A percentile compares a stretch with the other conserved stretches of the same genome.
Evolutionary conservation across 2,113 vertebrate species (phyloP).

Genomic region (Pterocles gutturalis): DNA sequence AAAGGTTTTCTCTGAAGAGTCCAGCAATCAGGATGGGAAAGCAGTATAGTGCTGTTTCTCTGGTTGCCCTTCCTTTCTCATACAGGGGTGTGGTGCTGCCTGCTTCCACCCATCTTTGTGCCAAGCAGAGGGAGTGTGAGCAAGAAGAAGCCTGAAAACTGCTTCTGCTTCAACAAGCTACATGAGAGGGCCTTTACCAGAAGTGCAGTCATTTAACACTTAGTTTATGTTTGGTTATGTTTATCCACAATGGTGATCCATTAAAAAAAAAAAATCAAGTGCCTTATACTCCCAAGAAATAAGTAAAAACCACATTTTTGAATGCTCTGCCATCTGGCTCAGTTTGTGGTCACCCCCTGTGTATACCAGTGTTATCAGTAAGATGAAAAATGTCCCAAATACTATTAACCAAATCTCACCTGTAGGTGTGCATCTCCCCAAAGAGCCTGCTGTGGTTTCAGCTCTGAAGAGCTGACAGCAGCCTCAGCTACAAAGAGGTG

Average conservation of each 20-base stretch:
- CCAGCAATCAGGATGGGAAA: background rate
- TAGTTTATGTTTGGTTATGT: background rate
- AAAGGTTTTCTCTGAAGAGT: background rate
- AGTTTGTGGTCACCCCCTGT: background rate
- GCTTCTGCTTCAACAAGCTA: background rate
- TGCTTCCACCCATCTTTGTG: background rate
- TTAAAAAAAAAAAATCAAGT: background rate
- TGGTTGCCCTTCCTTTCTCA: background rate
- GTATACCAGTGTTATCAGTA: background rate
- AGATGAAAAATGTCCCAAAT: background rate
- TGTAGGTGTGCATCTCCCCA: background rate
- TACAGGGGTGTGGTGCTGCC: background rate
- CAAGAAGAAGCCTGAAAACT: background rate
- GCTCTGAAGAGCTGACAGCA: background rate
- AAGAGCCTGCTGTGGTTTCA: background rate
- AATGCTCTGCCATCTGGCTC: background rate
- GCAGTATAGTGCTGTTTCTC: background rate
- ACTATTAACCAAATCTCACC: background rate
- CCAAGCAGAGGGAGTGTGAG: background rate
- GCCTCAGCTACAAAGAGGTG: background rate
- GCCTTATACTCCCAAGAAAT: background rate
- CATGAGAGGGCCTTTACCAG: background rate
- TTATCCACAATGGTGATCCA: background rate
- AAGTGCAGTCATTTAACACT: background rate
- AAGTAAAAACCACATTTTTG: background rate